Conservation (phyloP, 2,113 vertebrate genomes). For the Aleadryas rufinucha region DNA sequence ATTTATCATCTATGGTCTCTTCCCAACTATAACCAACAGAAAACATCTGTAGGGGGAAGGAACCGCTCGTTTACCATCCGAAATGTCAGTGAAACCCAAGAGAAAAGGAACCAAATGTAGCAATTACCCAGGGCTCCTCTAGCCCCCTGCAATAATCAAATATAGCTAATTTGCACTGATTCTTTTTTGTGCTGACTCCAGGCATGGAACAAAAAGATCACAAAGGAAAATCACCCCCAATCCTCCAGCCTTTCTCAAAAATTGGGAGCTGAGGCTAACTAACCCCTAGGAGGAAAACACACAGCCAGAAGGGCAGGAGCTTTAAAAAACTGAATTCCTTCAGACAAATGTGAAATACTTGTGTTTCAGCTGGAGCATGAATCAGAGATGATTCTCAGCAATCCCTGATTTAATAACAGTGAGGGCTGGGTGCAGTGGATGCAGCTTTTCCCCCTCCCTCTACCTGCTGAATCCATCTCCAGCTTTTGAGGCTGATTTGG, state of each 20-base stretch:
- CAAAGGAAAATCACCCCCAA: not conserved
- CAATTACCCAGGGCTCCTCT: not conserved
- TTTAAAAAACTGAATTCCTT: conserved; percentile 10
- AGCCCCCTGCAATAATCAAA: not conserved
- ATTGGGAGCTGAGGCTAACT: not conserved
- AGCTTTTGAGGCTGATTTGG: not conserved
- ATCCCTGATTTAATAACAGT: not conserved
- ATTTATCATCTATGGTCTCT: conserved; percentile 18
- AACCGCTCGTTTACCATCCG: not conserved
- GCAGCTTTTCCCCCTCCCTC: not conserved
- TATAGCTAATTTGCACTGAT: not conserved
- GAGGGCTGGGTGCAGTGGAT: not conserved
- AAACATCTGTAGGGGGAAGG: conserved; percentile 39
- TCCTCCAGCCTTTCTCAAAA: not conserved
- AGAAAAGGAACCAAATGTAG: conserved; percentile 2
- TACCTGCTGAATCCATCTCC: conserved; percentile 9
- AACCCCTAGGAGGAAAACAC: not conserved
- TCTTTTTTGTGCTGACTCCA: not conserved
- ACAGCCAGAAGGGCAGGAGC: not conserved
- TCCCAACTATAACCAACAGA: conserved; percentile 37
- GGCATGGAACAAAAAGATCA: not conserved
- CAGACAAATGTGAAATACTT: conserved; percentile 7
- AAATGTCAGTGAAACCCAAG: conserved; percentile 33
- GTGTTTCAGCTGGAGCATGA: conserved; percentile 10
- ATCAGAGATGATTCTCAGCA: not conserved